Base-by-base conservation (phyloP, 2,113 vertebrate species). In the Phrynosoma platyrhinos region DNA sequence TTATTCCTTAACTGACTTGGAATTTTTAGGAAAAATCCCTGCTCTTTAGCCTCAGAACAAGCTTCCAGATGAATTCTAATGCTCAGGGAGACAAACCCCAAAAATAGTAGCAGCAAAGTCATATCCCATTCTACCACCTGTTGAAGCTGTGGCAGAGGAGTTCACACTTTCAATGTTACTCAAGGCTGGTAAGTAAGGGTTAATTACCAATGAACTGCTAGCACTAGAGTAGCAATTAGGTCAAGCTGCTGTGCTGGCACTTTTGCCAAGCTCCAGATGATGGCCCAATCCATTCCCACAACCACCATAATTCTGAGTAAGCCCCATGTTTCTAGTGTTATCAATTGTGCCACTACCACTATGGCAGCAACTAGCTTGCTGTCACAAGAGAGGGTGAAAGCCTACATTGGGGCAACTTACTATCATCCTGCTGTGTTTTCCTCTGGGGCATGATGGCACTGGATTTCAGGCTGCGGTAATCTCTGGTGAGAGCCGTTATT, bases 391-490 rank as follows among this genome's bases (percentile, higher is more conserved):
- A 52, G 55, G 2, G 23, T 21, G 2, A 32, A 47, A 40, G 12
- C 20, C 10, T n/a, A 9, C 2, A 14, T 20, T 25, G 83, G 8
- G 62, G 5, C 0, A 0, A 1, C 98, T 98, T 90, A 99, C 99
- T 97, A 92, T 98, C 97, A 76, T 97, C 96, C 91, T 98, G 93
- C 79, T 97, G 97, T 20, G 97, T 94, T 66, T 98, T 98, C 86
- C 98, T 97, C 86, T 97, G 97, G 8, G 97, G 96, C 32, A 96
- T 79, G 89, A 95, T 97, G 58, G 97, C 96, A 1, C 20, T 97
- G 87, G 97, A 95, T 92, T 98, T 98, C 87, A 99, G 95, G 72
- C 92, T 96, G 10, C 98, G 97, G 92, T 99, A 99, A 30, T 99
- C 97, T 64, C 97, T 96, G 0, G 98, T 98, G 79, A 99, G 98